phyloP scores from a whole-genome alignment of 2,797 vertebrate species.

The Epinephelus awoara region DNA sequence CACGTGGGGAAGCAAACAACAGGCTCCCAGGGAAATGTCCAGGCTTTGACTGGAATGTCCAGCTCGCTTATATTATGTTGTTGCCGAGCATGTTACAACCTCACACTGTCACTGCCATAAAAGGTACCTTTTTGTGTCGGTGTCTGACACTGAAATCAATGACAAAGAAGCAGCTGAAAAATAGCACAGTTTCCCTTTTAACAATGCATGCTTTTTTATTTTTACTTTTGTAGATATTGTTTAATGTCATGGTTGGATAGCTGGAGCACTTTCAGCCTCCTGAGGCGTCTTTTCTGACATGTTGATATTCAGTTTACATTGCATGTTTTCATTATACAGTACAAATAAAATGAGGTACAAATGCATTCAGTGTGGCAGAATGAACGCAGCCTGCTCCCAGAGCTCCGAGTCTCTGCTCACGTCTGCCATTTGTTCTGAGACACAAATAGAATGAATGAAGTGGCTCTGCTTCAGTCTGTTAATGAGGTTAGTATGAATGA shows the following conservation, averaged over 20 bases:
- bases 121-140: no score
- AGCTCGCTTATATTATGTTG: no score
- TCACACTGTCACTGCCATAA: no score
- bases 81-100: no score
- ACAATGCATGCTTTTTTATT: neutral
- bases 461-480: conserved; percentile 9
- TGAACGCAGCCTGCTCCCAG: neutral
- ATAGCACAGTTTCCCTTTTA: neutral
- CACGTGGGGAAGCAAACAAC: no score
- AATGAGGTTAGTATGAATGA: conserved; percentile 13
- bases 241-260: neutral
- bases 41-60: no score
- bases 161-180: no score
- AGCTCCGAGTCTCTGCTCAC: neutral
- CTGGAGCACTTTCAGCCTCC: neutral
- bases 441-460: conserved; percentile 5
- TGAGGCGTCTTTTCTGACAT: neutral
- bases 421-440: neutral
- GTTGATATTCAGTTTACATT: neutral
- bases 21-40: no score
- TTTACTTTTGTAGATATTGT: neutral
- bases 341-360: neutral
- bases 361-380: neutral
- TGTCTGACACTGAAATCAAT: no score
- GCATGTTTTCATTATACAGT: neutral